A percentile compares a stretch with the other conserved stretches of the same genome.
Evolutionary conservation across 64 coral and sea anemone genomes (phyloP).

Genomic region (Cladopsammia gracilis): DNA sequence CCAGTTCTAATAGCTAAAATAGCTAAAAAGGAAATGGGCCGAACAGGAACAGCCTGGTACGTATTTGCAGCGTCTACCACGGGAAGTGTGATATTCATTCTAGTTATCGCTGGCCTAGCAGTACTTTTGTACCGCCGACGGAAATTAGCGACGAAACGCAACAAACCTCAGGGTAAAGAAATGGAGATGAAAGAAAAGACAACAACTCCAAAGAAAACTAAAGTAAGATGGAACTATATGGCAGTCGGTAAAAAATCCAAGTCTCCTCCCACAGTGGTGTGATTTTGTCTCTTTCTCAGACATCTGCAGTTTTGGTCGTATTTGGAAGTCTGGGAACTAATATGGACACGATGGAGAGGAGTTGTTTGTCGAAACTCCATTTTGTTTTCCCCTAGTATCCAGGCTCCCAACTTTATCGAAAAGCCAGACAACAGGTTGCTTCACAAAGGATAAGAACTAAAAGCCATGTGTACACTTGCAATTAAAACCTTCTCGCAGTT

Average conservation of each 20-base stretch:
- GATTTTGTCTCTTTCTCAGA: neutral
- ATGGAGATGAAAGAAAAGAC: neutral
- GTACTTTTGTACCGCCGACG: constrained; percentile 7
- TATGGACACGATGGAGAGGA: too few species aligned
- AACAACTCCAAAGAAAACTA: neutral
- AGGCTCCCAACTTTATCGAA: too few species aligned
- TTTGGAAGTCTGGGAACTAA: neutral
- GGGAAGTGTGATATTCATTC: neutral
- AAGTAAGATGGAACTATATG: neutral
- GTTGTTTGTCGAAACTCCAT: too few species aligned
- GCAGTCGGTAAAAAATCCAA: neutral
- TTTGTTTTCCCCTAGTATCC: too few species aligned
- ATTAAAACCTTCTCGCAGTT: too few species aligned
- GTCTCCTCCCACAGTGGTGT: neutral
- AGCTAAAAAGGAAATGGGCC: neutral
- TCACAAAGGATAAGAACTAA: too few species aligned
- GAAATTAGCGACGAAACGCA: neutral
- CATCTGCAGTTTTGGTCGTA: neutral
- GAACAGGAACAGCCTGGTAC: neutral
- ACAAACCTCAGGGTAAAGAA: neutral
- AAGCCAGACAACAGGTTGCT: too few species aligned
- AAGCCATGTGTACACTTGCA: too few species aligned
- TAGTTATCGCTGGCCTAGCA: neutral
- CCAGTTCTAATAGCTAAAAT: constrained; percentile 21
- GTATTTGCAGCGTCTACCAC: neutral